Conservation (phyloP, 1,140 invertebrate genomes). For the Drosophila lini region DNA sequence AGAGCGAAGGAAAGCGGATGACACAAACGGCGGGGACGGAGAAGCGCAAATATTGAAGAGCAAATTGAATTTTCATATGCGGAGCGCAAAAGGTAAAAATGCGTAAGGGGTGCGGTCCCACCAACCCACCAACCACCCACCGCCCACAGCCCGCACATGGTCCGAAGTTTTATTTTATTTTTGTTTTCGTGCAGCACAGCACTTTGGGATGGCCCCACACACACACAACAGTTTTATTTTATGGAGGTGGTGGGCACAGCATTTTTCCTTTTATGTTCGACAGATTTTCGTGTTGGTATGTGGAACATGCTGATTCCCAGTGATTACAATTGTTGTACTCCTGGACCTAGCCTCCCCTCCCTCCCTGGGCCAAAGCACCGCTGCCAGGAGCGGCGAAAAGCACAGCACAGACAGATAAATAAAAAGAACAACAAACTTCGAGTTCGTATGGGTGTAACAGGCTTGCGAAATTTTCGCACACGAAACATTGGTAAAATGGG, state of each 20-base stretch:
- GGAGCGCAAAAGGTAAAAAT: slow-evolving; percentile 62
- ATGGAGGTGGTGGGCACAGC: slow-evolving; percentile 59
- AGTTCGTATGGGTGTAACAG: slow-evolving; percentile 23
- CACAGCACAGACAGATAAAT: slow-evolving; percentile 75
- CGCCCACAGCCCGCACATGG: slow-evolving; percentile 11
- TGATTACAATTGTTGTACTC: slow-evolving; percentile 79
- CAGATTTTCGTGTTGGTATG: slow-evolving; percentile 82
- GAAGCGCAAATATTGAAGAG: slow-evolving; percentile 72
- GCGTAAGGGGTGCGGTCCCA: slow-evolving; percentile 4
- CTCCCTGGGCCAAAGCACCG: neutral
- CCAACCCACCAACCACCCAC: neutral
- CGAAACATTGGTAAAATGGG: slow-evolving; percentile 40
- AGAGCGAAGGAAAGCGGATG: slow-evolving; percentile 35
- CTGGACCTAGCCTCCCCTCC: slow-evolving; percentile 37
- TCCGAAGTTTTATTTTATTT: slow-evolving; percentile 38
- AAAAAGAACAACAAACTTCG: slow-evolving; percentile 53
- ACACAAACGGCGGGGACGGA: slow-evolving; percentile 11
- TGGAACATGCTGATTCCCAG: slow-evolving; percentile 82
- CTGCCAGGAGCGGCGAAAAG: slow-evolving; percentile 56
- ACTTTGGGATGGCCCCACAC: slow-evolving; percentile 47
- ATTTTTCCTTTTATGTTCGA: slow-evolving; percentile 81
- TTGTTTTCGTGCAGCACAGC: slow-evolving; percentile 63
- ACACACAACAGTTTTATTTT: slow-evolving; percentile 65
- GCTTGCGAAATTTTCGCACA: slow-evolving; percentile 64
- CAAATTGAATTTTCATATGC: slow-evolving; percentile 80